A percentile compares a stretch with the other conserved stretches of the same genome.
Conservation (phyloP, 2,113 vertebrate genomes). For the Megaptera novaeangliae region DNA sequence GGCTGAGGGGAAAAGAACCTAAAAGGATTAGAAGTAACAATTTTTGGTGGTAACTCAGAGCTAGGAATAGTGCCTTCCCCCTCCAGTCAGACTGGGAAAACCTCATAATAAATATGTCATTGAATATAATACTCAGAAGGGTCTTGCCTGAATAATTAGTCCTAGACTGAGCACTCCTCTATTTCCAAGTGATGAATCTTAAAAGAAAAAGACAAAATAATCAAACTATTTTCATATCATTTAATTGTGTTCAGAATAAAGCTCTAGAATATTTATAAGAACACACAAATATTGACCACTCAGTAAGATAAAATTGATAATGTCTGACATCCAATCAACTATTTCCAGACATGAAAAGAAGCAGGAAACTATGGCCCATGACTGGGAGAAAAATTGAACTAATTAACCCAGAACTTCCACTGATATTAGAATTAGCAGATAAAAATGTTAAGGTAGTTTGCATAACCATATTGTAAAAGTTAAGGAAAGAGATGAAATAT, state of each 20-base stretch:
- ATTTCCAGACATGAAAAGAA: neutral
- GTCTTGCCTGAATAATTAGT: neutral
- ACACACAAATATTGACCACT: neutral
- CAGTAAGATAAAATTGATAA: neutral
- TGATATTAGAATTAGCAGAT: neutral
- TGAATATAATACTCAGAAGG: neutral
- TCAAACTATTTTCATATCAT: neutral
- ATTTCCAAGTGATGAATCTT: neutral
- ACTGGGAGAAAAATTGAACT: neutral
- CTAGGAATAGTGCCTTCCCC: neutral
- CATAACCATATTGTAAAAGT: neutral
- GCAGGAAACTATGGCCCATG: neutral
- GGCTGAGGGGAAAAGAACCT: rapidly evolving
- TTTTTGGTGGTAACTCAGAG: neutral
- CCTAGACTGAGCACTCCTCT: neutral
- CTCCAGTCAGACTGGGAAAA: neutral
- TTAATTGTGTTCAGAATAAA: neutral
- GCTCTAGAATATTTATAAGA: neutral
- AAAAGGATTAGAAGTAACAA: neutral
- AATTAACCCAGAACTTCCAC: neutral
- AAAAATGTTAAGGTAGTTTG: neutral
- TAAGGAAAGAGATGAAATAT: neutral
- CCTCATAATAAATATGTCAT: neutral
- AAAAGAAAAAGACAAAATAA: neutral
- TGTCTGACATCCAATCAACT: neutral